These are phyloP conservation scores for Nomia melanderi DNA, from an alignment of 1,140 invertebrate species.

Conservation along the genomic window DNA sequence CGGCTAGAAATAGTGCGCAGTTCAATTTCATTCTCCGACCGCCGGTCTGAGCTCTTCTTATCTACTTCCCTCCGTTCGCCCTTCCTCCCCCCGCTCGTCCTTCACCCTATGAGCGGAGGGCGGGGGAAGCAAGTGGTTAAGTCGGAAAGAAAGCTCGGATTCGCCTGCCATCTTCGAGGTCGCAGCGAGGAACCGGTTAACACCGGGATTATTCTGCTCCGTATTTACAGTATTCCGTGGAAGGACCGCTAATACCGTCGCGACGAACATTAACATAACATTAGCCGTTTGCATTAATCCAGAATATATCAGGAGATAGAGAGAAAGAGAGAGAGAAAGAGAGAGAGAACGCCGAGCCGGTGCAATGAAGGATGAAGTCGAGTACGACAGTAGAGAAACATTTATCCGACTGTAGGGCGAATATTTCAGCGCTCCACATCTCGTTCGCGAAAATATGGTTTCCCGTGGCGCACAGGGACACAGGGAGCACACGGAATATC, in stretches of 20 bases:
- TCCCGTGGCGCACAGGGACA: too few relatives aligned
- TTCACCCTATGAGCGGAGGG: too few relatives aligned
- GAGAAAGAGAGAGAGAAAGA: constrained; percentile 27
- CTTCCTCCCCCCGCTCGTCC: background rate
- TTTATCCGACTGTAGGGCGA: background rate
- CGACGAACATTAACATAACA: constrained; percentile 72
- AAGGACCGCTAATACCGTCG: constrained; percentile 62
- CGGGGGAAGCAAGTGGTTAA: background rate
- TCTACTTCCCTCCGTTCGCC: background rate
- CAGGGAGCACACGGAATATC: too few relatives aligned
- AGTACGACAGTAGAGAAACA: background rate
- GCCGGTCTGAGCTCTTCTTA: background rate
- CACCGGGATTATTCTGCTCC: constrained; percentile 60
- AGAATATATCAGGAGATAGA: constrained; percentile 64
- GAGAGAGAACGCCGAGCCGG: background rate
- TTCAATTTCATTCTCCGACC: constrained; percentile 4
- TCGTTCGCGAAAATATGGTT: background rate
- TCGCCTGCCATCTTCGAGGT: constrained; percentile 1
- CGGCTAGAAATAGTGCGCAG: background rate
- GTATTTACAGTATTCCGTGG: constrained; percentile 66
- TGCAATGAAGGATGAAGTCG: constrained; percentile 4
- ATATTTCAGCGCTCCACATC: background rate
- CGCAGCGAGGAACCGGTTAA: constrained; percentile 54
- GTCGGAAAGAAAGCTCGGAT: background rate
- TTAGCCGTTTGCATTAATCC: constrained; percentile 73